phyloP scores from a whole-genome alignment of 2,797 vertebrate genomes.

The Hoplostethus atlanticus region DNA sequence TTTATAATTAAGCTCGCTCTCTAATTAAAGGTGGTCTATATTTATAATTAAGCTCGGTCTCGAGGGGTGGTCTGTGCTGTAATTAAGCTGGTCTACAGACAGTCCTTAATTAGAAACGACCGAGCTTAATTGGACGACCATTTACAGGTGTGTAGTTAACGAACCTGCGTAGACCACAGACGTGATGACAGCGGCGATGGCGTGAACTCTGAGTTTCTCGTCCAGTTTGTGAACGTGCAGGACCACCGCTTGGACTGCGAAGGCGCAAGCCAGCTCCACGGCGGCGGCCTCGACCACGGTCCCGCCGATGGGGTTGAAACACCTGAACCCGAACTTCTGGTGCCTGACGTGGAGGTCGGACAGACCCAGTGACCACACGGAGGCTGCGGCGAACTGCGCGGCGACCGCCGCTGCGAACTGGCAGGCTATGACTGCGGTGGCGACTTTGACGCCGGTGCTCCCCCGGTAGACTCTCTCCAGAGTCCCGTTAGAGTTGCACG shows the following conservation, averaged over 20 bases:
- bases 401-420: conserved; percentile 69
- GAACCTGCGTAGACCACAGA: conserved; percentile 86
- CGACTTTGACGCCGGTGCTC: conserved; percentile 1
- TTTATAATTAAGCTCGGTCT: too few species aligned
- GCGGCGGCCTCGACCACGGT: conserved; percentile 81
- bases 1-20: too few species aligned
- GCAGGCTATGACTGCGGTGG: conserved; percentile 51
- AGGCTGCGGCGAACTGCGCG: conserved; percentile 75
- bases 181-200: conserved; percentile 86
- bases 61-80: too few species aligned
- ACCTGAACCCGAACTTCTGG: conserved; percentile 59
- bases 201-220: conserved; percentile 71
- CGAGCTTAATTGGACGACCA: not conserved
- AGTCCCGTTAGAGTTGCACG: conserved; percentile 82
- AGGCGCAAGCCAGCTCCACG: conserved; percentile 86
- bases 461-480: conserved; percentile 79
- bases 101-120: too few species aligned
- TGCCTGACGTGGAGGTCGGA: conserved; percentile 80
- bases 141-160: too few species aligned
- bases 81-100: too few species aligned
- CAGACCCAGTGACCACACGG: conserved; percentile 83
- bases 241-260: conserved; percentile 81
- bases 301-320: conserved; percentile 82
- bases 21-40: too few species aligned
- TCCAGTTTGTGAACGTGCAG: conserved; percentile 77